phyloP scores from a whole-genome alignment of 2,113 vertebrate genomes.

The Oplegnathus fasciatus region DNA sequence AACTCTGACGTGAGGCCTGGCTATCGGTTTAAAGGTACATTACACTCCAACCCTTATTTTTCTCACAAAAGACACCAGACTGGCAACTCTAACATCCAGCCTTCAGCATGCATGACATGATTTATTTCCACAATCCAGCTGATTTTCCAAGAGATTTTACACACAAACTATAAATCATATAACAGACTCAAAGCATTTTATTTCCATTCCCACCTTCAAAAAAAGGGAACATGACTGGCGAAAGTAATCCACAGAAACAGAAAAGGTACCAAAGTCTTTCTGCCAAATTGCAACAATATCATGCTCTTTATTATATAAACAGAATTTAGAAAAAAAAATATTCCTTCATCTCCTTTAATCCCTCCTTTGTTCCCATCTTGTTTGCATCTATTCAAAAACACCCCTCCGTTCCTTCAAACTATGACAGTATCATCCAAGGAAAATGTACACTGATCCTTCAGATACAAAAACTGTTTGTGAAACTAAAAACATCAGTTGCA shows the following conservation, averaged over 20 bases:
- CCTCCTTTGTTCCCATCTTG: conserved; percentile 47
- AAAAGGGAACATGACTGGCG: conserved; percentile 25
- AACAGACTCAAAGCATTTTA: conserved; percentile 56
- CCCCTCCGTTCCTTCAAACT: background rate
- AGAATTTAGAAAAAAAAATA: conserved; percentile 27
- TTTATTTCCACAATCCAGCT: conserved; percentile 49
- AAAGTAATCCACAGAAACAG: conserved; percentile 46
- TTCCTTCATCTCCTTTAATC: background rate
- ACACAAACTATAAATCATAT: conserved; percentile 56
- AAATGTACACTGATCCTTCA: conserved; percentile 37
- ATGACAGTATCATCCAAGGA: conserved; percentile 32
- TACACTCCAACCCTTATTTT: background rate
- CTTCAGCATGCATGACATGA: conserved; percentile 50
- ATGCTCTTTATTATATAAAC: conserved; percentile 64
- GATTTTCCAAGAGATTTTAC: conserved; percentile 24
- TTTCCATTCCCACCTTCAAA: conserved; percentile 57
- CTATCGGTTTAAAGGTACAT: background rate
- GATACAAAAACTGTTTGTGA: conserved; percentile 45
- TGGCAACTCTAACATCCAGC: conserved; percentile 25
- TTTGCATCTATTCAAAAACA: conserved; percentile 13
- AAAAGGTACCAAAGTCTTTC: conserved; percentile 52
- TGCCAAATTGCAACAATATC: conserved; percentile 53
- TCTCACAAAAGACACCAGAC: conserved; percentile 39
- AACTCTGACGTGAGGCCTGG: background rate
- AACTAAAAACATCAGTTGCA: conserved; percentile 54